Conservation (phyloP, 2,113 vertebrate species). For the Pipa parva region DNA sequence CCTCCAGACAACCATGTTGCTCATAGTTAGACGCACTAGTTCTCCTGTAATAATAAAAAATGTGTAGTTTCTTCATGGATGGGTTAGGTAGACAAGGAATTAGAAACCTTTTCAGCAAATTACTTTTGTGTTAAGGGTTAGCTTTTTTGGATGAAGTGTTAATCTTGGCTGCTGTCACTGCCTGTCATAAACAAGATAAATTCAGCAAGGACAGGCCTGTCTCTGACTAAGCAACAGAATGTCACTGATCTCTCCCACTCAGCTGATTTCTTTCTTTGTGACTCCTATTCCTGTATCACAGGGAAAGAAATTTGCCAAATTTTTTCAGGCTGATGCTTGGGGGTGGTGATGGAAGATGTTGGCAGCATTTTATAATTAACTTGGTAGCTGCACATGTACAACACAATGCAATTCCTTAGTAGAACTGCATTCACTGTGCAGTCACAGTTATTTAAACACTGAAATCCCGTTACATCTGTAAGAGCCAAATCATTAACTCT, state of each 20-base stretch:
- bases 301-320: constrained; percentile 18
- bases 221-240: constrained; percentile 1
- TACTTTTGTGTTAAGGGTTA: not conserved
- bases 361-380: constrained; percentile 11
- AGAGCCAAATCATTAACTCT: too few relatives aligned
- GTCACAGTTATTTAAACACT: too few relatives aligned
- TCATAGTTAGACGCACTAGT: too few relatives aligned
- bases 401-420: not conserved
- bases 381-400: not conserved
- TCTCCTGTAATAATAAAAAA: too few relatives aligned
- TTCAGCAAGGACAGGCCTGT: not conserved
- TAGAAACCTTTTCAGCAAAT: not conserved
- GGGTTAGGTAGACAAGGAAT: constrained; percentile 1
- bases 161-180: constrained; percentile 24
- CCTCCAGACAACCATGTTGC: too few relatives aligned
- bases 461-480: too few relatives aligned
- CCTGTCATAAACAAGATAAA: constrained; percentile 37
- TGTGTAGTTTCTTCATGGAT: too few relatives aligned
- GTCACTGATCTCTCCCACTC: constrained; percentile 8
- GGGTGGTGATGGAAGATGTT: constrained; percentile 17
- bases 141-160: constrained; percentile 26
- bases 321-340: not conserved
- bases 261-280: not conserved
- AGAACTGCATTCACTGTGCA: too few relatives aligned
- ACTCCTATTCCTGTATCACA: not conserved